These are phyloP conservation scores for Colletes gigas DNA, from an alignment of 1,140 invertebrate species.

Conservation along the genomic window DNA sequence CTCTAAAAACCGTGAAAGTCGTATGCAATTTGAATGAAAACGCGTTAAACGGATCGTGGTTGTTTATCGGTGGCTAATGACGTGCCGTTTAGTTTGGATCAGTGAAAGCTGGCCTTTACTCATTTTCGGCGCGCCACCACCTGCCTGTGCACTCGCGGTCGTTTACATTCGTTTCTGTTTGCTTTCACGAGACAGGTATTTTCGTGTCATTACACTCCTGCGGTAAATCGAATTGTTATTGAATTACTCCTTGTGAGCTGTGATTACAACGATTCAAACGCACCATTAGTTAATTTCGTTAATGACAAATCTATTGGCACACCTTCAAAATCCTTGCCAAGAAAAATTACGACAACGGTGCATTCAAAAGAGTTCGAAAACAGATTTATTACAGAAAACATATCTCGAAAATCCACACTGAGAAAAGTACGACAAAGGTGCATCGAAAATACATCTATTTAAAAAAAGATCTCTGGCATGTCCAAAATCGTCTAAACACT, in stretches of 20 bases:
- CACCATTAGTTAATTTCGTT: slow-evolving; percentile 32
- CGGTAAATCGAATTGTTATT: slow-evolving; percentile 17
- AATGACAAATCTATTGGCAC: neutral
- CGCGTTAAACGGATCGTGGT: neutral
- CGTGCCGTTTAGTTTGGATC: slow-evolving; percentile 20
- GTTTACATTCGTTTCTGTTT: slow-evolving; percentile 14
- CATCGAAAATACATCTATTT: no score
- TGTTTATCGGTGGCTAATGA: slow-evolving; percentile 35
- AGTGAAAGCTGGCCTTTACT: slow-evolving; percentile 28
- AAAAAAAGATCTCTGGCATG: no score
- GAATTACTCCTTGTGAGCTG: slow-evolving; percentile 7
- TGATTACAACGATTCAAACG: neutral
- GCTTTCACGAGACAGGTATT: slow-evolving; percentile 18
- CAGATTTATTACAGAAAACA: no score
- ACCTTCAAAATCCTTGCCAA: neutral
- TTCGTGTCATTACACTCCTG: slow-evolving; percentile 30
- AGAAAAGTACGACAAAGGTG: no score
- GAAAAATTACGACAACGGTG: neutral
- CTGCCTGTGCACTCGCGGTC: neutral
- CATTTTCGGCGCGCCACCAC: slow-evolving; percentile 31
- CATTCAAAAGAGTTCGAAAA: no score
- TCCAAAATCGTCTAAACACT: no score
- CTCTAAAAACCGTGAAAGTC: neutral
- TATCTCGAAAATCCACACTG: no score
- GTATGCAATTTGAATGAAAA: slow-evolving; percentile 12